Conservation (phyloP, 2,797 vertebrate genomes). For the Ispidina lecontei region DNA sequence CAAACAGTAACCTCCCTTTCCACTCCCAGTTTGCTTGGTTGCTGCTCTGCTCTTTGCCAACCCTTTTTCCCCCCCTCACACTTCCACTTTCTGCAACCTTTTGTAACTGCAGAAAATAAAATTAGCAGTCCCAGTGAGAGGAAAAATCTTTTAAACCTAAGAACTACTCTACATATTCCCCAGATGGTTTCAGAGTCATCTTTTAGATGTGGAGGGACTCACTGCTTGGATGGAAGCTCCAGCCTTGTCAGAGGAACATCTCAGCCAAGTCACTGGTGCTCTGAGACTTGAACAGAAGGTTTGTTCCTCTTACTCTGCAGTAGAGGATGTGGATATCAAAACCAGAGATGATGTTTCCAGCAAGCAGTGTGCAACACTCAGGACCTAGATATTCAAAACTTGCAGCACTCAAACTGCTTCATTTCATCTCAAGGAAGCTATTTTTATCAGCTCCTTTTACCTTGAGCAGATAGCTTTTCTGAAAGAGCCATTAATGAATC, state of each 20-base stretch:
- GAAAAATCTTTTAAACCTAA: neutral
- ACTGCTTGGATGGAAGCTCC: neutral
- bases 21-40: neutral
- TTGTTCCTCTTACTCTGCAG: neutral
- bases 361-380: neutral
- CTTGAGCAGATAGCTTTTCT: slow-evolving; percentile 2
- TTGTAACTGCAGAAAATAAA: neutral
- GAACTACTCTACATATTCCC: neutral
- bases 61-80: neutral
- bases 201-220: neutral
- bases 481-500: slow-evolving; percentile 55
- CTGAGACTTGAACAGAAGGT: neutral
- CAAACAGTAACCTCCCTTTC: neutral
- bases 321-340: neutral
- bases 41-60: neutral
- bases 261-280: neutral
- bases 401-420: neutral
- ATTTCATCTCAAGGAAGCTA: neutral
- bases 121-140: neutral
- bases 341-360: neutral
- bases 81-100: neutral
- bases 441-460: slow-evolving; percentile 1
- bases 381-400: neutral
- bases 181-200: neutral
- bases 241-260: neutral